Base-by-base conservation (phyloP, 2,113 vertebrate genomes). In the Oreotrochilus melanogaster region DNA sequence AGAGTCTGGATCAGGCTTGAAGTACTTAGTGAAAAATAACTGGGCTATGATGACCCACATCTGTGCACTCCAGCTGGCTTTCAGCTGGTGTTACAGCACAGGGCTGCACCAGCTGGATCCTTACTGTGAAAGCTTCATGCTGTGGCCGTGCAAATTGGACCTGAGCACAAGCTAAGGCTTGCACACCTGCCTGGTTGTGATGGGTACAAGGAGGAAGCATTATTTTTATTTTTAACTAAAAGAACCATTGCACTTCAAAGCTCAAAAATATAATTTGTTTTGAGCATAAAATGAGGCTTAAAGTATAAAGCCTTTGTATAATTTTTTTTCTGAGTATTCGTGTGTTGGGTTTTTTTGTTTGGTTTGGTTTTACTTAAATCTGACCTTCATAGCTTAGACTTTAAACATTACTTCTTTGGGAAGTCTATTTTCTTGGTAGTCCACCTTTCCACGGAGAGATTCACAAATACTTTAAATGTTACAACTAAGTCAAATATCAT, bases 381-480 rank as follows among this genome's bases (percentile, higher is more conserved):
- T 93, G 23, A 70, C 74, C 50, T 85, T 89, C 12, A 11, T 75
- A 35, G 51, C 53, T 88, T 61, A 35, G 43, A 76, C 54, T 73
- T 94, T 76, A 81, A 83, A 51, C 45, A 89, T 37, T 74, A 15
- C 21, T 79, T 45, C 54, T 76, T 58, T 47, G 54, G 31, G 31
- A 93, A 85, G 28, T 24, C 33, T 47, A 3, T 89, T 89, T 91
- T 80, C 79, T 50, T 57, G 18, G 57, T 51, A 87, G 54, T 27
- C 67, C 51, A 93, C 57, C 48, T 78, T 94, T 86, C 60, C 70
- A 12, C 37, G 23, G 28, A 84, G 86, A 93, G 56, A 91, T 75
- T 85, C 91, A 78, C 91, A 96, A 96, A 94, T 78, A 85, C 27
- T 79, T 61, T 60, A 97, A 94, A 94, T 91, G 67, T 91, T 93